phyloP scores from a whole-genome alignment of 2,888 invertebrate species.

The Tetropium fuscum region DNA sequence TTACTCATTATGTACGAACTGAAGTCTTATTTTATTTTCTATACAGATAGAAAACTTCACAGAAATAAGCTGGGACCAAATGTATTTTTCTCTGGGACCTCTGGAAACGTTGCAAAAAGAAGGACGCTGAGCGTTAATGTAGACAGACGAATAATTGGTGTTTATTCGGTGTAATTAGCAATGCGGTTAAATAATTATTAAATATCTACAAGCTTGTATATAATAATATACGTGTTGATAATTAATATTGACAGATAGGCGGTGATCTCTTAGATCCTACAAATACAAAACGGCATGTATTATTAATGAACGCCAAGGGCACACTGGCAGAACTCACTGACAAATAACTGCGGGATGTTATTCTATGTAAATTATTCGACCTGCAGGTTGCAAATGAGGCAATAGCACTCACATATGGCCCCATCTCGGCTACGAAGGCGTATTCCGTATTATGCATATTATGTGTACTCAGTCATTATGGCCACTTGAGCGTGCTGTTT shows the following conservation, averaged over 20 bases:
- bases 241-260: constrained; percentile 23
- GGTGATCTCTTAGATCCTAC: constrained; percentile 24
- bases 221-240: constrained; percentile 19
- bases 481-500: constrained; percentile 63
- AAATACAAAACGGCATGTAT: constrained; percentile 40
- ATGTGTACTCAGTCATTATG: constrained; percentile 65
- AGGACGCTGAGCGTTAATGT: too few relatives aligned
- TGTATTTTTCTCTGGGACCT: too few relatives aligned
- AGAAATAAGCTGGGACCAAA: too few relatives aligned
- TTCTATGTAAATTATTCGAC: constrained; percentile 63
- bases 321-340: constrained; percentile 45
- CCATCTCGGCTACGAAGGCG: constrained; percentile 45
- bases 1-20: too few relatives aligned
- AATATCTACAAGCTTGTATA: too few relatives aligned
- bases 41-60: too few relatives aligned
- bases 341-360: constrained; percentile 61
- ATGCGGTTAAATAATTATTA: constrained; percentile 12
- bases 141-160: too few relatives aligned
- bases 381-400: constrained; percentile 64
- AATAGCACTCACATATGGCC: constrained; percentile 55
- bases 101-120: too few relatives aligned
- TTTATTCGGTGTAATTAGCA: neutral
- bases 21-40: too few relatives aligned
- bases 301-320: constrained; percentile 45
- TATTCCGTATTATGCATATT: constrained; percentile 61